These are phyloP conservation scores for Dasypus novemcinctus DNA, from an alignment of 2,113 vertebrate genomes.

Conservation along the genomic window DNA sequence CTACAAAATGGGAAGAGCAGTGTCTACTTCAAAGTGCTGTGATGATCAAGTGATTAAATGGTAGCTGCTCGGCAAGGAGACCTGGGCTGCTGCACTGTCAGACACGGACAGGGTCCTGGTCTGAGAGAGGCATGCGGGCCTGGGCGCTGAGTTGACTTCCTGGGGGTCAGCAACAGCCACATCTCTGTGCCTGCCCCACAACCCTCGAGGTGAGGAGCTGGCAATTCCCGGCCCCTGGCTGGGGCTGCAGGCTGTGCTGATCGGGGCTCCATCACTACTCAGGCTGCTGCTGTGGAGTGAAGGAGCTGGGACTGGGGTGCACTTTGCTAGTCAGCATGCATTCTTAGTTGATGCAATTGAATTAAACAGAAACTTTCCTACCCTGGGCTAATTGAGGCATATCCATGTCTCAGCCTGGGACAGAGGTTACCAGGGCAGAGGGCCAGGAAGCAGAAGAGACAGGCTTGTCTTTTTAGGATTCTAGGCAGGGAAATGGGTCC, in stretches of 20 bases:
- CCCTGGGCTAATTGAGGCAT: constrained; percentile 58
- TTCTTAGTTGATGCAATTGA: constrained; percentile 80
- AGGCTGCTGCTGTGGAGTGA: constrained; percentile 79
- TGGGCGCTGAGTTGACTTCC: not conserved
- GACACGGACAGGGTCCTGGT: not conserved
- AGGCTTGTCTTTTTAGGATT: not conserved
- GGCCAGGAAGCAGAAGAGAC: constrained; percentile 36
- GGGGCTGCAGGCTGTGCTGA: constrained; percentile 79
- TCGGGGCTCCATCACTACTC: constrained; percentile 83
- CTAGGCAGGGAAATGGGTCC: not conserved
- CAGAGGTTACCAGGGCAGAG: constrained; percentile 19
- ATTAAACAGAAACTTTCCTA: constrained; percentile 77
- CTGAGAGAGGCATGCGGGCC: not conserved
- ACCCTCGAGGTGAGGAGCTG: not conserved
- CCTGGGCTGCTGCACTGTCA: not conserved
- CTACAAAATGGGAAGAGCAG: not conserved
- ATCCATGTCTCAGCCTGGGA: not conserved
- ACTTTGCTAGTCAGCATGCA: constrained; percentile 82
- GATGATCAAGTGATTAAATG: not conserved
- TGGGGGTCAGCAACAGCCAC: not conserved
- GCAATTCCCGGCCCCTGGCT: constrained; percentile 52
- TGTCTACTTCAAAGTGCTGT: not conserved
- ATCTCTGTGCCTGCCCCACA: not conserved
- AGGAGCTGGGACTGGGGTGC: constrained; percentile 80
- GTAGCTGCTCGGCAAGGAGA: not conserved